These are phyloP conservation scores for Mythimna vitellina DNA, from an alignment of 2,888 invertebrate species.

Conservation along the genomic window DNA sequence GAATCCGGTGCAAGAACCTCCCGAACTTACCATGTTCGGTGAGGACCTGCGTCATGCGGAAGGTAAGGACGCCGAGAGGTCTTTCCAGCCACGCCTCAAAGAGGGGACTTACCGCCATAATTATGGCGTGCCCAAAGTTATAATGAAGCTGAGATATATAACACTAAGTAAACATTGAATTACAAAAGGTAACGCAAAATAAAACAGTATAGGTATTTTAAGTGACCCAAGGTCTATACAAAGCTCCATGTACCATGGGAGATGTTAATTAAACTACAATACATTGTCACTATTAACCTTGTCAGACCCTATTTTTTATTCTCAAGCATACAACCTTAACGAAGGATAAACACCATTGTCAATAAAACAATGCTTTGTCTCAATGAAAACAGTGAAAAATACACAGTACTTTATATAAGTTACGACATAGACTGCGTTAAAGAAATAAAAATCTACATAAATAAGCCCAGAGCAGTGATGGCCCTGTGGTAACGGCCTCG, in stretches of 20 bases:
- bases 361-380: constrained; percentile 67
- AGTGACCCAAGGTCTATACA: constrained; percentile 56
- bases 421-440: constrained; percentile 42
- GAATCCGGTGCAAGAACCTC: no score
- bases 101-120: no score
- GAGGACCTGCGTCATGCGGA: no score
- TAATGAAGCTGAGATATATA: constrained; percentile 7
- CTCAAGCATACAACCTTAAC: constrained; percentile 71
- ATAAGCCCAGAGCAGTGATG: no score
- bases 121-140: no score
- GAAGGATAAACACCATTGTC: constrained; percentile 73
- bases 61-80: no score
- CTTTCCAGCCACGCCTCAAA: no score
- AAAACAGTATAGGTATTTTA: constrained; percentile 39
- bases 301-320: constrained; percentile 74
- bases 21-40: no score
- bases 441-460: constrained; percentile 30
- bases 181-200: constrained; percentile 51
- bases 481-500: no score
- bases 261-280: constrained; percentile 76
- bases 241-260: constrained; percentile 60
- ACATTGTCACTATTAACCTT: constrained; percentile 80
- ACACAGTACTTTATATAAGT: constrained; percentile 50
- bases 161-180: constrained; percentile 29
- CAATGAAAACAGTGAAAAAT: constrained; percentile 60